Evolutionary conservation across 2,888 invertebrate species (phyloP), one percentile per base, ranked within the genome.

Genomic region (Tenthredo amoena): DNA sequence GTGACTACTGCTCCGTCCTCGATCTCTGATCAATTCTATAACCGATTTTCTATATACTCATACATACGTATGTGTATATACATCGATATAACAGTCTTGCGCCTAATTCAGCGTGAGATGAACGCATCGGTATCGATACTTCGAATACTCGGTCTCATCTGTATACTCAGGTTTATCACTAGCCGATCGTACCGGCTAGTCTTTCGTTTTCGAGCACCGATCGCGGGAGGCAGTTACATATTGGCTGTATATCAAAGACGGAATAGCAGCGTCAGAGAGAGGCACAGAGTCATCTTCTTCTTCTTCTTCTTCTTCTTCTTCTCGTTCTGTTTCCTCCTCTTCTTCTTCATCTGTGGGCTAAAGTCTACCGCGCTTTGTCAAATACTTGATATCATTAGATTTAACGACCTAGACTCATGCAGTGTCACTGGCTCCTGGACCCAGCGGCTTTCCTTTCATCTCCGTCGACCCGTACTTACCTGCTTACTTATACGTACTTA

Each of bases 361-460:
- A 74, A 85, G 58, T 86, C 84, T 85, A 86, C 87, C 88, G 85
- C 87, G 89, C 90, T 90, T 91, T 91, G 91, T 92, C 91, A 90
- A 92, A 91, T 91, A 91, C 88, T 91, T 90, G 91, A 91, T 91
- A 92, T 92, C 92, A 92, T 92, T 92, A 91, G 91, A 92, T 91
- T 92, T 92, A 92, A 92, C 91, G 92, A 92, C 89, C 90, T 88
- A 85, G 86, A 86, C 84, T 87, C 86, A 85, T 91, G 90, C 92
- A 90, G 89, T 91, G 91, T 91, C 91, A 91, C 91, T 91, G 90
- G 90, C 90, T 90, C 89, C 92, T 89, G 91, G 68, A 90, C 89
- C 91, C 88, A 90, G 91, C 92, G 91, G 91, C 89, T 81, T 68
- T 89, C 87, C 92, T 92, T 92, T 92, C 90, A 92, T 92, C 92